Evolutionary conservation across 2,888 invertebrate genomes (phyloP).

Genomic region (Allygus modestus): DNA sequence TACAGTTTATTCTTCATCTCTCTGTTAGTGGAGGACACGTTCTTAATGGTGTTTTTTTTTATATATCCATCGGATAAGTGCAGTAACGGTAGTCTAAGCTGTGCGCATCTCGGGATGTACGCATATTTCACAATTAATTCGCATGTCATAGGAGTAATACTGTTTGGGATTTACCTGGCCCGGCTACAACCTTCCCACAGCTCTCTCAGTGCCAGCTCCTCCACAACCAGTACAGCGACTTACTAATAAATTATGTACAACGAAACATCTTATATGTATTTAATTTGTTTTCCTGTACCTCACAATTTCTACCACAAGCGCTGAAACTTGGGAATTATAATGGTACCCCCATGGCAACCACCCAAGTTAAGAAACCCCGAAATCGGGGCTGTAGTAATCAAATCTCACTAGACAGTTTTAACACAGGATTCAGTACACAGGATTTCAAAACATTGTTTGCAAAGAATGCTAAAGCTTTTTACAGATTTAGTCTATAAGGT

Average conservation of each 20-base stretch:
- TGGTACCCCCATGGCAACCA: too few species aligned
- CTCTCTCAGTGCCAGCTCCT: not conserved
- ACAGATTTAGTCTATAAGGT: too few species aligned
- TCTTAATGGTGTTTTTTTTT: constrained; percentile 4
- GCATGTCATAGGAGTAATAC: constrained; percentile 32
- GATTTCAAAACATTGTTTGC: too few species aligned
- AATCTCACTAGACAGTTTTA: too few species aligned
- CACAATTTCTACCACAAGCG: too few species aligned
- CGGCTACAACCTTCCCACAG: not conserved
- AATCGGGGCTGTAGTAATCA: too few species aligned
- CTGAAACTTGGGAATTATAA: too few species aligned
- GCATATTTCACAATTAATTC: constrained; percentile 47
- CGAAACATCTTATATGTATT: not conserved
- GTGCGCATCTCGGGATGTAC: constrained; percentile 10
- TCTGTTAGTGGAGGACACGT: constrained; percentile 30
- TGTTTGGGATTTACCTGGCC: constrained; percentile 19
- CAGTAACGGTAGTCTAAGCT: not conserved
- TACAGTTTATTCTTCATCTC: constrained; percentile 48
- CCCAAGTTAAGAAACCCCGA: too few species aligned
- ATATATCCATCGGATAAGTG: constrained; percentile 9
- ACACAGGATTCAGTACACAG: too few species aligned
- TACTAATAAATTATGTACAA: not conserved
- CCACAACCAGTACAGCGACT: not conserved
- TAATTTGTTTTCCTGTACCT: too few species aligned
- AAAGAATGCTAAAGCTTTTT: too few species aligned